Conservation (phyloP, 2,113 vertebrate genomes). For the Coptodon bakossiorum region DNA sequence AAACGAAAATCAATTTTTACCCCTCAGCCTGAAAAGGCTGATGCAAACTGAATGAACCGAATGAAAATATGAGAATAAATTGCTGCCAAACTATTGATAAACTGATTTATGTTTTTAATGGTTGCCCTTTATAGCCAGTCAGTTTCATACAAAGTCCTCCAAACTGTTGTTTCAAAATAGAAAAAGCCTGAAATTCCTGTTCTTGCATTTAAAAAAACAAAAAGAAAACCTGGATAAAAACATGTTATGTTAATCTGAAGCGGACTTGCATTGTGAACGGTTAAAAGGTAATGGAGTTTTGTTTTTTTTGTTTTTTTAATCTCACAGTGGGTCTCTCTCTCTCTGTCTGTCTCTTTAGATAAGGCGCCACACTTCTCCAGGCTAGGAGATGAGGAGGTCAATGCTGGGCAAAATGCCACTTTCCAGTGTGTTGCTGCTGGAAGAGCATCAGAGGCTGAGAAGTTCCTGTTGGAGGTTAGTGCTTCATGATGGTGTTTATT, state of each 20-base stretch:
- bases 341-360: slow-evolving; percentile 67
- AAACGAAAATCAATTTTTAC: not conserved
- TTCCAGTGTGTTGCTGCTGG: slow-evolving; percentile 93
- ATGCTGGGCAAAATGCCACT: slow-evolving; percentile 91
- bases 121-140: not conserved
- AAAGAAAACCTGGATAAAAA: not conserved
- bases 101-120: not conserved
- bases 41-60: not conserved
- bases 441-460: slow-evolving; percentile 81
- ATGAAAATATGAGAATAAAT: not conserved
- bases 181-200: not conserved
- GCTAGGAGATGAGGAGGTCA: slow-evolving; percentile 93
- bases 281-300: slow-evolving; percentile 15
- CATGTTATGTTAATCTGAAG: not conserved
- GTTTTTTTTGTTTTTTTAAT: not conserved
- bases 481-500: not conserved
- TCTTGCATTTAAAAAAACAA: not conserved
- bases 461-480: slow-evolving; percentile 90
- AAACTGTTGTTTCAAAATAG: not conserved
- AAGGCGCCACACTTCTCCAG: slow-evolving; percentile 95
- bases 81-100: not conserved
- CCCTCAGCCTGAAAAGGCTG: not conserved
- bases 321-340: not conserved
- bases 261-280: not conserved
- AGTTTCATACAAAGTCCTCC: not conserved